A percentile compares a stretch with the other conserved stretches of the same genome.
Evolutionary conservation across 2,888 invertebrate genomes (phyloP).

Genomic region (Hylaea fasciaria): DNA sequence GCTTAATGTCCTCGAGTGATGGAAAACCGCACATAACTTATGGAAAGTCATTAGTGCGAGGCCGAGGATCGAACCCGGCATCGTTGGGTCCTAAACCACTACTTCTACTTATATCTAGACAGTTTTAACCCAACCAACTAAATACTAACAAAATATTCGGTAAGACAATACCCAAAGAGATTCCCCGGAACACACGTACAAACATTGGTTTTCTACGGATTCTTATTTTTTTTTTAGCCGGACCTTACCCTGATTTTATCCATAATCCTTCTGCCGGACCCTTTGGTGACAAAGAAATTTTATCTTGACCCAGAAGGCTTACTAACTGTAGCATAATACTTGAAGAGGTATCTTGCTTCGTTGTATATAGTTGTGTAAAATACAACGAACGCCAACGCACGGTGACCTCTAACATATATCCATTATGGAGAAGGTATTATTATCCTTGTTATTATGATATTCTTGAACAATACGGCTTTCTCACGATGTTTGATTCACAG

Average conservation of each 20-base stretch:
- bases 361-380: conserved; percentile 14
- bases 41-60: no score
- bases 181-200: conserved; percentile 14
- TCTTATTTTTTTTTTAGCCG: conserved; percentile 24
- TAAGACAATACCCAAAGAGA: conserved; percentile 12
- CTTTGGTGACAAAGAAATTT: conserved; percentile 30
- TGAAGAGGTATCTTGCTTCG: conserved; percentile 17
- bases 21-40: no score
- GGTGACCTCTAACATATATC: neutral
- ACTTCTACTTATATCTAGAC: no score
- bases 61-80: no score
- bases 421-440: no score
- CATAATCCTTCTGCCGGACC: conserved; percentile 28
- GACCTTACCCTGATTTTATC: conserved; percentile 21
- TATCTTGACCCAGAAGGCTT: conserved; percentile 32
- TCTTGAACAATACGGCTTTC: no score
- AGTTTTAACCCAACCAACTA: no score
- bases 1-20: no score
- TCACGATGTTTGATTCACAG: no score
- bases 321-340: conserved; percentile 23
- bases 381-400: neutral
- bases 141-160: no score
- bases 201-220: conserved; percentile 22
- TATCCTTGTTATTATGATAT: no score
- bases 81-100: no score